phyloP scores from a whole-genome alignment of 2,888 invertebrate species.

The Abrostola triplasia region DNA sequence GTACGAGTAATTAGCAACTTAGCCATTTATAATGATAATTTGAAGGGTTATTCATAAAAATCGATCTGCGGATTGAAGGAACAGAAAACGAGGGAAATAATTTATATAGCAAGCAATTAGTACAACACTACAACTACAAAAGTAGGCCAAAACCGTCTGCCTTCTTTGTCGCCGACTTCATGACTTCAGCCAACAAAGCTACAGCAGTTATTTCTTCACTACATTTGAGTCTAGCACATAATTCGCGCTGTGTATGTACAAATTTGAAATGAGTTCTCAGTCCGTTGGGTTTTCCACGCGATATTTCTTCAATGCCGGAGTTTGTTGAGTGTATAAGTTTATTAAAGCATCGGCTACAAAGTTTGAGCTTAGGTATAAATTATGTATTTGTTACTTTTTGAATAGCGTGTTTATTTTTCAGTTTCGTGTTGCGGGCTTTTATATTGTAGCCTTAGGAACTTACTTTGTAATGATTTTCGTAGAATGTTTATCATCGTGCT shows the following conservation, averaged over 20 bases:
- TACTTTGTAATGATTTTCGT: too few relatives aligned
- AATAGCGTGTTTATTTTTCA: conserved; percentile 6
- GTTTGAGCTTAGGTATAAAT: conserved; percentile 47
- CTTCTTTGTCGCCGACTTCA: not conserved
- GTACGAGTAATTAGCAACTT: too few relatives aligned
- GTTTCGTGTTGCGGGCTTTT: too few relatives aligned
- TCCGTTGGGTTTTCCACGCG: conserved; percentile 54
- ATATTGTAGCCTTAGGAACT: too few relatives aligned
- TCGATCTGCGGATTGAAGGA: too few relatives aligned
- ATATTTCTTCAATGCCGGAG: conserved; percentile 57
- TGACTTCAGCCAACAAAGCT: not conserved
- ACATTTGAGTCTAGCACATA: conserved; percentile 14
- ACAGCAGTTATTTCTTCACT: conserved; percentile 3
- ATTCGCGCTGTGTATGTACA: conserved; percentile 20
- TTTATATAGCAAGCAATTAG: not conserved
- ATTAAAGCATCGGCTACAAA: conserved; percentile 35
- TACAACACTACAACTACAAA: not conserved
- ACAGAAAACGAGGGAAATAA: not conserved
- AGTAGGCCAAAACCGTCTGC: not conserved
- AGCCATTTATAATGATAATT: too few relatives aligned
- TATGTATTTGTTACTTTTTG: conserved; percentile 34
- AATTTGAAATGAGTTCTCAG: conserved; percentile 50
- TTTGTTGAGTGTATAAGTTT: conserved; percentile 42
- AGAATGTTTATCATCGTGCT: too few relatives aligned
- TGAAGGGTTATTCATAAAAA: too few relatives aligned